Evolutionary conservation across 2,888 invertebrate species (phyloP), one percentile per base, ranked within the genome.

Genomic region (Diadegma fenestrale): DNA sequence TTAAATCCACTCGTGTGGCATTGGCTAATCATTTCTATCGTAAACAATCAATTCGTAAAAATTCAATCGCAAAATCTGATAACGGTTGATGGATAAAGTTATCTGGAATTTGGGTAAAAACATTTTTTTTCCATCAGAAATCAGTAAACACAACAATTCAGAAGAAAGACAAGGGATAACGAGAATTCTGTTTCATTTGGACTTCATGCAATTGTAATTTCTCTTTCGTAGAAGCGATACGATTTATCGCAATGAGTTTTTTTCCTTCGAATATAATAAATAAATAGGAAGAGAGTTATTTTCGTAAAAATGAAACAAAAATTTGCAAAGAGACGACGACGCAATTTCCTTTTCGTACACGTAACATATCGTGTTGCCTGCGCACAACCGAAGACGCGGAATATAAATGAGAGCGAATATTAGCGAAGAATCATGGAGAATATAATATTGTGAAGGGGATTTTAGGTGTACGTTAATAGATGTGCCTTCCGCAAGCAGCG

Each of bases 401-500:
- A n/a, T n/a, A n/a, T 68, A 43, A 54, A 64, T 51, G 33, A 76
- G 51, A 76, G 37, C 22, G 19, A 37, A 22, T 33, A 33, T 63
- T 33, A 58, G 43, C 26, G 66, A 66, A 51, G 37, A 66, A 26
- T 30, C 66, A 41, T 77, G 30, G 37, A 37, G 37, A 37, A 75
- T 63, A 63, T 75, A 45, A 33, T 54, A 54, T n/a, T 26, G 26
- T 22, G 26, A 5, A 26, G 26, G 26, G 58, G 37, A 37, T 37
- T 58, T 26, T 51, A 79, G 2, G 33, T 51, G 71, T 71, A 71
- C 14, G 22, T 72, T n/a, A 54, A 64, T 64, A 72, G 33, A 48
- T 68, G 82, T 22, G 68, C 69, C 79, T 69, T 73, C 80, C 73
- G 85, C 61, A 75, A 69, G 48, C 82, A 86, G 61, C 63, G 69